Conservation (phyloP, 2,113 vertebrate genomes). For the Oryzias javanicus region DNA sequence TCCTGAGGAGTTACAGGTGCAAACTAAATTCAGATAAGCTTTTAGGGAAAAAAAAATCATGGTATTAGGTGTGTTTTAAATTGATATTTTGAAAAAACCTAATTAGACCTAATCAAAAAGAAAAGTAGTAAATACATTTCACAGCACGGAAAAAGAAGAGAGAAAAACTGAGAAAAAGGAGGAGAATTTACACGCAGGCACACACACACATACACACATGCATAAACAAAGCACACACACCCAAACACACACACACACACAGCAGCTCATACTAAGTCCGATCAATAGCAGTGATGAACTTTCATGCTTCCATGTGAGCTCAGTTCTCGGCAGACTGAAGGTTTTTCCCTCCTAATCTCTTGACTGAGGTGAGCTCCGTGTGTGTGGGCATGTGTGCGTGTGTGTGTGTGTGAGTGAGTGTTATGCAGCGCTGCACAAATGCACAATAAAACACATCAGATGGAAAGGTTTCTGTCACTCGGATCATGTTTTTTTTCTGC, state of each 20-base stretch:
- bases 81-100: no score
- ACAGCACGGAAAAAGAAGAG: no score
- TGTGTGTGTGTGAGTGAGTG: constrained; percentile 9
- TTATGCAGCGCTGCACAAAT: neutral
- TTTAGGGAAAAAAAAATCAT: no score
- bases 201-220: neutral
- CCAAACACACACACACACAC: constrained; percentile 12
- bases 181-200: neutral
- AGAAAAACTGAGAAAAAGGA: no score
- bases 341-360: constrained; percentile 20
- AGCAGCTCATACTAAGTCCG: constrained; percentile 51
- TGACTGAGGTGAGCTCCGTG: constrained; percentile 4
- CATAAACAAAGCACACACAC: neutral
- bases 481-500: no score
- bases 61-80: no score
- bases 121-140: no score
- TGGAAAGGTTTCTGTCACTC: neutral
- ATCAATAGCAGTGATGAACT: constrained; percentile 63
- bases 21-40: no score
- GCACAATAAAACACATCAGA: neutral
- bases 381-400: constrained; percentile 25
- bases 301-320: constrained; percentile 59
- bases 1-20: no score
- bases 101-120: no score
- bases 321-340: constrained; percentile 28